Base-by-base conservation (phyloP, 2,113 vertebrate species). In the Pachyramphus minor region DNA sequence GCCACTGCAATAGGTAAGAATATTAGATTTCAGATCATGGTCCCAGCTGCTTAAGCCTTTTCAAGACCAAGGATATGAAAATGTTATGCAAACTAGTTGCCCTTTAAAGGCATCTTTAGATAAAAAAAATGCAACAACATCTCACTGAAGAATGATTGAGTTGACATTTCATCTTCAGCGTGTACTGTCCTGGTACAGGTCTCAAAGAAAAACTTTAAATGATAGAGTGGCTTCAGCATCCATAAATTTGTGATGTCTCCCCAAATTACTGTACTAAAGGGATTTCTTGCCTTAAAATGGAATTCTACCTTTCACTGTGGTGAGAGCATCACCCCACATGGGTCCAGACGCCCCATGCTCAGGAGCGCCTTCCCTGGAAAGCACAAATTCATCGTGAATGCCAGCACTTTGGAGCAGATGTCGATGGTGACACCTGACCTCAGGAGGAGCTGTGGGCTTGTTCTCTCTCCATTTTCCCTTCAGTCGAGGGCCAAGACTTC, bases 281-380 rank as follows among this genome's bases (percentile, higher is more conserved):
- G 30, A 87, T 64, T 88, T 64, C 49, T 84, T 64, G n/a, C 41
- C 64, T 82, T 84, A 71, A 90, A 87, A 87, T 13, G 67, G 41
- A 80, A 42, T 22, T 71, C 14, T 49, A 20, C 56, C 44, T 81
- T 67, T 59, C 31, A 4, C 6, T 2, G 11, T 55, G 72, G 45
- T 68, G 78, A 81, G 15, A 74, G 39, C 69, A 68, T 59, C 69
- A n/a, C 21, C 45, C 42, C 9, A 3, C 8, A 1, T 1, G 2
- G 16, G 31, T 45, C 59, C 0, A 0, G 69, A 55, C 12, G 49
- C 2, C 2, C 37, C 7, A 0, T 0, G 0, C 23, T 25, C 25
- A 27, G 83, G 35, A 92, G 35, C 21, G 31, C 27, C 31, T 42
- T 91, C 39, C 35, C 52, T 28, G 39, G 49, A 66, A 93, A 91